Conservation (phyloP, 2,797 vertebrate species). For the Discoglossus pictus region DNA sequence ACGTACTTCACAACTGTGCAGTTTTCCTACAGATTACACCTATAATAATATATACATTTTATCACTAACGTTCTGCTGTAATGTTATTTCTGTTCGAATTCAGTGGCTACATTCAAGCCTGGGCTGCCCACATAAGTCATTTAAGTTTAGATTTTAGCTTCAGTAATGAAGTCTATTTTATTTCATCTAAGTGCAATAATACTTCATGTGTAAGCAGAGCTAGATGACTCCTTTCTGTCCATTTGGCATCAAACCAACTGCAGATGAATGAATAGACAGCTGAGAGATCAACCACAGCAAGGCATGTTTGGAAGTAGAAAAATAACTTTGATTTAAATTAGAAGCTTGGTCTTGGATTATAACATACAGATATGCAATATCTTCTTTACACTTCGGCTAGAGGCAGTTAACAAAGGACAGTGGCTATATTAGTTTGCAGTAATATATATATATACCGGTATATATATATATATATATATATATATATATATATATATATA, state of each 20-base stretch:
- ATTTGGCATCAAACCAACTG: conserved; percentile 58
- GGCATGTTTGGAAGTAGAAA: conserved; percentile 47
- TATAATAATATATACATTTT: too few species aligned
- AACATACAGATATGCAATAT: conserved; percentile 54
- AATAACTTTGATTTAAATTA: conserved; percentile 57
- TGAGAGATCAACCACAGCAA: conserved; percentile 53
- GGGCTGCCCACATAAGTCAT: conserved; percentile 2
- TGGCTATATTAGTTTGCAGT: background rate
- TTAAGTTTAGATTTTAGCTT: conserved; percentile 47
- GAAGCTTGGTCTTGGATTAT: conserved; percentile 52
- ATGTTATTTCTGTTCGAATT: background rate
- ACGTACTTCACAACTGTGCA: too few species aligned
- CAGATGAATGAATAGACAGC: conserved; percentile 57
- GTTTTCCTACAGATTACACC: too few species aligned
- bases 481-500: too few species aligned
- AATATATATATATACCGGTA: too few species aligned
- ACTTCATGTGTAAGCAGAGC: conserved; percentile 40
- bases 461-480: too few species aligned
- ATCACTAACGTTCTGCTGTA: background rate
- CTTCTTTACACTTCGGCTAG: conserved; percentile 1
- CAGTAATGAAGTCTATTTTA: conserved; percentile 39
- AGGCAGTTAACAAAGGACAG: conserved; percentile 4
- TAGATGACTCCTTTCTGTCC: conserved; percentile 59
- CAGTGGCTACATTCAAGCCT: background rate
- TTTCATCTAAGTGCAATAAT: conserved; percentile 50